Conservation (phyloP, 2,797 vertebrate species). For the Psittacula echo region DNA sequence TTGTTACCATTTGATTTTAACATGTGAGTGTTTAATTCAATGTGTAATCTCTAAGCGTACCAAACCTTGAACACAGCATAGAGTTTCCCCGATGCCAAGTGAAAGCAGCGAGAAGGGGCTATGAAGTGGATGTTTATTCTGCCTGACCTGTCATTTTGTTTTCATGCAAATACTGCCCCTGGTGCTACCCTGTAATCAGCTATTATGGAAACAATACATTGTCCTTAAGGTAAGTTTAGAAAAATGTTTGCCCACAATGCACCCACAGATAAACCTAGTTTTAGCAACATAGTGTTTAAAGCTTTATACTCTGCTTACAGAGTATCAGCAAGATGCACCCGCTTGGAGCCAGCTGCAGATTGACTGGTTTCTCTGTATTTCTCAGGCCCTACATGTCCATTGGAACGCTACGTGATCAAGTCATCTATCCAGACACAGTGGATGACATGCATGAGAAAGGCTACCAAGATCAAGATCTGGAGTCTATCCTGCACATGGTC, state of each 20-base stretch:
- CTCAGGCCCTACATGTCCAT: constrained; percentile 97
- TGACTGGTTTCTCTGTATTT: not conserved
- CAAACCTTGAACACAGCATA: not conserved
- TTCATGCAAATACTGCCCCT: not conserved
- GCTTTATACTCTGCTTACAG: not conserved
- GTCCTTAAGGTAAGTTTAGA: not conserved
- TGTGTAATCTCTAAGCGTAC: not conserved
- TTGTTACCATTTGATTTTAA: not conserved
- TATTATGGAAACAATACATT: constrained; percentile 36
- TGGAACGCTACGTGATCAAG: constrained; percentile 94
- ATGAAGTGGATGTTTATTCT: not conserved
- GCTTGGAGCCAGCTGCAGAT: not conserved
- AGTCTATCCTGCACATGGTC: constrained; percentile 90
- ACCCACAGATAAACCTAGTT: constrained; percentile 27
- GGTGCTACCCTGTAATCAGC: constrained; percentile 13
- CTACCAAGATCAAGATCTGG: constrained; percentile 88
- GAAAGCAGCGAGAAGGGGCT: not conserved
- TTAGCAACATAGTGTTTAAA: constrained; percentile 32
- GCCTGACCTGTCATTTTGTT: constrained; percentile 2
- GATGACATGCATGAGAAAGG: constrained; percentile 93
- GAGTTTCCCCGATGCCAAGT: not conserved
- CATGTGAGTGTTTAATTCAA: not conserved
- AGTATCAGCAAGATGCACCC: not conserved
- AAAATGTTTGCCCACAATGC: not conserved
- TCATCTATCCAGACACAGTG: constrained; percentile 95